Evolutionary conservation across 1,140 invertebrate species (phyloP).

Genomic region (Lordiphosa stackelbergi): DNA sequence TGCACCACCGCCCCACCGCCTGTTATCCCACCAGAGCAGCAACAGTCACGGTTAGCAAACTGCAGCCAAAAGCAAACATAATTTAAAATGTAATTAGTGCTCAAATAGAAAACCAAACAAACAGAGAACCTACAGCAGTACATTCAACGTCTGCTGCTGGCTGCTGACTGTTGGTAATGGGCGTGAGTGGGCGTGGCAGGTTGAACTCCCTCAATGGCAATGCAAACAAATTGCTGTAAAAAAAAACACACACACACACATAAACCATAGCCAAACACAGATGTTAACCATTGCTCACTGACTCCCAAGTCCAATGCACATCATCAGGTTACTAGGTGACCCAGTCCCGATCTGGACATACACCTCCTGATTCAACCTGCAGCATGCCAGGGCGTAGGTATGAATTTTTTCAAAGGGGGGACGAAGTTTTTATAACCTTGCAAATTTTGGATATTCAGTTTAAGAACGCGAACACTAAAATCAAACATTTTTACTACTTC

Average conservation of each 20-base stretch:
- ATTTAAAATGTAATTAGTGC: constrained; percentile 76
- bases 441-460: too few species aligned
- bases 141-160: too few species aligned
- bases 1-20: background rate
- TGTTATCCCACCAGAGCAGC: constrained; percentile 15
- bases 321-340: constrained; percentile 76
- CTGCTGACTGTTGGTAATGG: constrained; percentile 2
- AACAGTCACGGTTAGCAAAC: constrained; percentile 52
- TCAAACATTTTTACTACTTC: too few species aligned
- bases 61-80: constrained; percentile 69
- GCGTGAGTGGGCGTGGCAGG: constrained; percentile 7
- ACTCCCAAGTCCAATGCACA: constrained; percentile 67
- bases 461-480: too few species aligned
- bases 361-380: background rate
- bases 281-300: background rate
- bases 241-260: constrained; percentile 32
- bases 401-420: background rate
- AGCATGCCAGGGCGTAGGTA: background rate
- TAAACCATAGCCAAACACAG: constrained; percentile 8
- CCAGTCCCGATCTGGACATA: constrained; percentile 53
- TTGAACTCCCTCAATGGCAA: constrained; percentile 25
- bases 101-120: constrained; percentile 75
- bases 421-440: too few species aligned
- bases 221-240: constrained; percentile 50
- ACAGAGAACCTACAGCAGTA: constrained; percentile 13